Percentiles rank a stretch among this genome's conserved stretches.
These are phyloP conservation scores for Edolisoma coerulescens DNA, from an alignment of 2,113 vertebrate species.

Conservation along the genomic window DNA sequence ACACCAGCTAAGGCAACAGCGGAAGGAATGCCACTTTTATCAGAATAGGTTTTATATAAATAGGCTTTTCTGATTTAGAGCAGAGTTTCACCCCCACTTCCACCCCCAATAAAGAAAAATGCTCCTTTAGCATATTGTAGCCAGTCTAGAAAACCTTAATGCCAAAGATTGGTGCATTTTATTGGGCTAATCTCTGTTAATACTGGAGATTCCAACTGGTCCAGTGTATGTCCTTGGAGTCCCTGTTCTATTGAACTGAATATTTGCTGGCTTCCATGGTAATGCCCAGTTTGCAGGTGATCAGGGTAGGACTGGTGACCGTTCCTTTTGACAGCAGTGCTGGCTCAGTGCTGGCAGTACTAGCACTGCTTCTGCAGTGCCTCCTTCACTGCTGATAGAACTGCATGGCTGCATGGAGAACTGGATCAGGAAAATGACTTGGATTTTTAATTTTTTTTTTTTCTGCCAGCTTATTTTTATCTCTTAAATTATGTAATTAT, in stretches of 20 bases:
- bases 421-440: neutral
- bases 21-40: constrained; percentile 20
- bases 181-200: neutral
- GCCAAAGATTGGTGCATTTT: neutral
- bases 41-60: constrained; percentile 33
- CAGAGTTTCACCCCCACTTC: neutral
- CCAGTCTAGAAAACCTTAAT: neutral
- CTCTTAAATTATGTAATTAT: constrained; percentile 48
- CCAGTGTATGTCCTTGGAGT: neutral
- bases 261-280: neutral
- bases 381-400: neutral
- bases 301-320: neutral
- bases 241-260: neutral
- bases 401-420: neutral
- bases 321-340: neutral
- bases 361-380: neutral
- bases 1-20: neutral
- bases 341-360: neutral
- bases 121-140: neutral
- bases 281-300: neutral
- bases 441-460: neutral
- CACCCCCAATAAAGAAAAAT: neutral
- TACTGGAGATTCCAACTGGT: neutral
- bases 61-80: constrained; percentile 22
- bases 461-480: constrained; percentile 23